Evolutionary conservation across 1,140 invertebrate genomes (phyloP), one percentile per base, ranked within the genome.

Genomic region (Helicoverpa armigera): DNA sequence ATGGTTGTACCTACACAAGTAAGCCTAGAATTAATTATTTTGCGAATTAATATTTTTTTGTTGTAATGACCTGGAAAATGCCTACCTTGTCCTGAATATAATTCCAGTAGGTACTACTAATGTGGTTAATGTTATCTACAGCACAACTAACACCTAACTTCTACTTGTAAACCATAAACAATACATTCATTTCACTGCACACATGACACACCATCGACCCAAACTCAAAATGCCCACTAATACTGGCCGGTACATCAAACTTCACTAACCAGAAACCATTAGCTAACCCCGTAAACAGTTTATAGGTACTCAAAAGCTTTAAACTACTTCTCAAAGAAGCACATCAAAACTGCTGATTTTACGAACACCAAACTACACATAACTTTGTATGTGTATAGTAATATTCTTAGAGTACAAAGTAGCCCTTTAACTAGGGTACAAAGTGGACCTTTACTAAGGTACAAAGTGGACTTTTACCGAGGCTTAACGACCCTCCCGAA

Each of bases 401-500:
- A 65, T 43, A 58, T 63, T 63, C 31, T 23, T 31, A 65, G 18
- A 10, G 48, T 51, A 51, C 65, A 69, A 50, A 51, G 65, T 69
- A 35, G n/a, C 14, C 31, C 31, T 13, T 61, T 14, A 35, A 14
- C 31, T 48, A n/a, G 35, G 23, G 63, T 67, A 50, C 63, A 51
- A 69, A 69, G 18, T 50, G 65, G 50, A 16, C 65, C 16, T 69
- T 69, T 69, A 51, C 43, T 23, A 43, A 12, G 65, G 65, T 69
- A 69, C 65, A 50, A 18, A 69, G 65, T 54, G 51, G 70, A 58
- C 53, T 31, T 50, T 72, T 72, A 72, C 31, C 2, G 12, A 16
- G 70, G 54, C 53, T 73, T 56, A 73, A 73, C 53, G 54, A 73
- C 29, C 31, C n/a, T 43, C 2, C n/a, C n/a, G 48, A 73, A 73